Conservation (phyloP, 2,113 vertebrate genomes). For the Leptocoma aspasia region DNA sequence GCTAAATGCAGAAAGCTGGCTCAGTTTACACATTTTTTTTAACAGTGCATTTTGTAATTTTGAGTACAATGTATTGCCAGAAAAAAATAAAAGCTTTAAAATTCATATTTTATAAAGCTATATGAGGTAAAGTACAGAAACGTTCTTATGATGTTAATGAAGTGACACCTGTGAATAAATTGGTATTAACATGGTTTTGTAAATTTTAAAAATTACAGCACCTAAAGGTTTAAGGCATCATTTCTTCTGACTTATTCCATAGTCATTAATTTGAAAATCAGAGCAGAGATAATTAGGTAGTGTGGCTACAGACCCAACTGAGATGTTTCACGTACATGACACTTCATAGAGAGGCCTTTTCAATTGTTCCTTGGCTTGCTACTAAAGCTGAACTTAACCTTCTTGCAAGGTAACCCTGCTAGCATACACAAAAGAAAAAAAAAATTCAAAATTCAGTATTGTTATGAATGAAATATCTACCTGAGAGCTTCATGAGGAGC, state of each 20-base stretch:
- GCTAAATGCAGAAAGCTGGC: neutral
- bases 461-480: constrained; percentile 71
- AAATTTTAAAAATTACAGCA: neutral
- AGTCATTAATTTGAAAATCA: neutral
- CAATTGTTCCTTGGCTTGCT: neutral
- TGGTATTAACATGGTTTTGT: neutral
- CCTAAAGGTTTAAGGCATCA: neutral
- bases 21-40: neutral
- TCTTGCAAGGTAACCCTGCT: neutral
- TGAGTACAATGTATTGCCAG: neutral
- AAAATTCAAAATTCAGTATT: neutral
- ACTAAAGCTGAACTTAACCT: neutral
- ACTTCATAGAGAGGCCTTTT: neutral
- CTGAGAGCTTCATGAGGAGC: constrained; percentile 97
- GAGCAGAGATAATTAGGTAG: neutral
- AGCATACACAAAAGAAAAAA: neutral
- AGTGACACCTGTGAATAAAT: neutral
- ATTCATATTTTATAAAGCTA: neutral
- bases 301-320: neutral
- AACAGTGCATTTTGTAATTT: neutral
- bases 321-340: neutral
- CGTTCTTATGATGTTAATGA: neutral
- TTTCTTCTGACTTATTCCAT: neutral
- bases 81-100: neutral
- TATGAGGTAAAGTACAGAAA: neutral